These are phyloP conservation scores for Penaeus japonicus DNA, from an alignment of 1,140 invertebrate species.

Conservation along the genomic window DNA sequence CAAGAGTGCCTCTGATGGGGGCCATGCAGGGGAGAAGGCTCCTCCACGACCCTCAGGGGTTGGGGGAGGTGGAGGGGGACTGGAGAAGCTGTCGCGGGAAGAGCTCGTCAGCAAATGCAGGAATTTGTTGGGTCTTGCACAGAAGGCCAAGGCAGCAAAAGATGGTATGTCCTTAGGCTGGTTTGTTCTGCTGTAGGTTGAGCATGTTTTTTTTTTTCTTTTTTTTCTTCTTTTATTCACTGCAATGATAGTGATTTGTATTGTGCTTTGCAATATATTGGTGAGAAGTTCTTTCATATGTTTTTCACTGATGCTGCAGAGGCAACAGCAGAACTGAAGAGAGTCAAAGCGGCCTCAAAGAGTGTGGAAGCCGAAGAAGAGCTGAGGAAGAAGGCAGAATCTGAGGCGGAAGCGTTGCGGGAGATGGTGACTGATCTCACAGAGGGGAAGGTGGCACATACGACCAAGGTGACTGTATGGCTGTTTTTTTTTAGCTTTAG, in stretches of 20 bases:
- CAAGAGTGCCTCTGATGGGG: no score
- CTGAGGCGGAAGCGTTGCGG: slow-evolving; percentile 25
- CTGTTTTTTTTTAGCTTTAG: not conserved
- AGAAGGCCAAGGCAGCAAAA: slow-evolving; percentile 59
- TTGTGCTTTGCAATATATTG: not conserved
- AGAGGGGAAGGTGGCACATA: slow-evolving; percentile 50
- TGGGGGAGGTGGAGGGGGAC: not conserved
- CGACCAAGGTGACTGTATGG: slow-evolving; percentile 40
- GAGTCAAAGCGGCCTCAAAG: not conserved
- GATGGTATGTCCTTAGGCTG: slow-evolving; percentile 41
- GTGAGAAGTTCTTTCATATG: not conserved
- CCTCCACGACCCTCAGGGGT: no score
- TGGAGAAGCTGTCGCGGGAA: slow-evolving; percentile 51
- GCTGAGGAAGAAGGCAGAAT: not conserved
- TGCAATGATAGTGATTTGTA: not conserved
- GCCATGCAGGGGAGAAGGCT: no score
- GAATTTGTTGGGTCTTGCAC: slow-evolving; percentile 51
- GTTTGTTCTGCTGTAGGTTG: not conserved
- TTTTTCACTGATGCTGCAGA: slow-evolving; percentile 3
- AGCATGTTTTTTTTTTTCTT: not conserved
- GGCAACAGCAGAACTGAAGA: slow-evolving; percentile 24
- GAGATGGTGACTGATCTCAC: slow-evolving; percentile 56
- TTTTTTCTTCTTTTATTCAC: not conserved
- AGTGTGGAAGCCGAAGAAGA: not conserved
- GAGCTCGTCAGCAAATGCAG: slow-evolving; percentile 58